Conservation (phyloP, 2,797 vertebrate genomes). For the Hoplostethus mediterraneus region DNA sequence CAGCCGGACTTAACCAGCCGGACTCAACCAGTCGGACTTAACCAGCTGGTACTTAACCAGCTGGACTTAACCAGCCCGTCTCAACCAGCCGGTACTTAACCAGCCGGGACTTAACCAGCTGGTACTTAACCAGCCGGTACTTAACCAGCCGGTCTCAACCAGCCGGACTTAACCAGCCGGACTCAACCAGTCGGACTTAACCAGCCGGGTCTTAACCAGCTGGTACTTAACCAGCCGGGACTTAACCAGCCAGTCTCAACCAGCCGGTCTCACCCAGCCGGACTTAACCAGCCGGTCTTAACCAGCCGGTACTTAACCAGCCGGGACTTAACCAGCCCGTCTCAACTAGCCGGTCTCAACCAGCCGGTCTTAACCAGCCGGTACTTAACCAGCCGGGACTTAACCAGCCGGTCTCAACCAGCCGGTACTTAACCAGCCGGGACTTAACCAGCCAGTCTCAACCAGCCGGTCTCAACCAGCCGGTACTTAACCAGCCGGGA, state of each 20-base stretch:
- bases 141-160: neutral
- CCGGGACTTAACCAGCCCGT: too few relatives aligned
- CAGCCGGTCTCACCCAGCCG: conserved; percentile 15
- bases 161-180: neutral
- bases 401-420: conserved; percentile 16
- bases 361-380: conserved; percentile 14
- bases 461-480: conserved; percentile 20
- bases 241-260: too few relatives aligned
- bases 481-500: too few relatives aligned
- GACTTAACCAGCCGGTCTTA: neutral
- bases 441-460: too few relatives aligned
- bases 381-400: too few relatives aligned
- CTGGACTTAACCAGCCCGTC: too few relatives aligned
- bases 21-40: too few relatives aligned
- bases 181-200: too few relatives aligned
- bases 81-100: conserved; percentile 17
- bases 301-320: conserved; percentile 12
- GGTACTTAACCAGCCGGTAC: conserved; percentile 10
- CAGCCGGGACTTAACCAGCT: too few relatives aligned
- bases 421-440: conserved; percentile 11
- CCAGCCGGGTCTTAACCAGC: neutral
- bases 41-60: conserved; percentile 11
- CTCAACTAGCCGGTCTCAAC: conserved; percentile 1
- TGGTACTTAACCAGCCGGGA: conserved; percentile 8
- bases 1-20: conserved; percentile 9